A percentile compares a stretch with the other conserved stretches of the same genome.
Evolutionary conservation across 2,888 invertebrate genomes (phyloP).

Genomic region (Amphiduros pacificus): DNA sequence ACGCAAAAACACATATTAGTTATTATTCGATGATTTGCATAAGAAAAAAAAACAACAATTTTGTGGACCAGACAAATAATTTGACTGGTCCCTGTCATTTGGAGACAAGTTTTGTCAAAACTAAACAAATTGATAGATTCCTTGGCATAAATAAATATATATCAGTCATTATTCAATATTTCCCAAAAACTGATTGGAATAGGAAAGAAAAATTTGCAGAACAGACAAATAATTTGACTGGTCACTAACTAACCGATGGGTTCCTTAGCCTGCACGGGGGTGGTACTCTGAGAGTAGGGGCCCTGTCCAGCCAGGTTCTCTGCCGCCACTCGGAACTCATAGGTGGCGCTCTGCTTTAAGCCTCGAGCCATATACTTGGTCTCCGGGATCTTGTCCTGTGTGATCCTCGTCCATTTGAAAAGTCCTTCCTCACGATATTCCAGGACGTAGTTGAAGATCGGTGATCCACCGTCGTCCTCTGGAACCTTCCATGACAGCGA

Average conservation of each 20-base stretch:
- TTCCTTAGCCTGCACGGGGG: constrained; percentile 41
- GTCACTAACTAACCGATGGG: constrained; percentile 41
- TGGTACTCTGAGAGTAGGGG: constrained; percentile 24
- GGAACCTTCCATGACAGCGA: constrained; percentile 59
- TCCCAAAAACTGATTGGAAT: too few relatives aligned
- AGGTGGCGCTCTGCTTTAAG: constrained; percentile 44
- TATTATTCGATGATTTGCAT: too few relatives aligned
- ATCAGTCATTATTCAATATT: too few relatives aligned
- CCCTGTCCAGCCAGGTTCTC: constrained; percentile 54
- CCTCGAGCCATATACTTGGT: constrained; percentile 43
- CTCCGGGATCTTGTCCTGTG: constrained; percentile 6
- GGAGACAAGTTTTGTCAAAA: too few relatives aligned
- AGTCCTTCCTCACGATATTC: constrained; percentile 56
- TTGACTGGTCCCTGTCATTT: too few relatives aligned
- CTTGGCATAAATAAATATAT: too few relatives aligned
- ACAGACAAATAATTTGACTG: too few relatives aligned
- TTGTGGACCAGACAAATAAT: too few relatives aligned
- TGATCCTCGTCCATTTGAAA: constrained; percentile 68
- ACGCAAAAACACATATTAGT: too few relatives aligned
- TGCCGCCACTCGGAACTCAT: constrained; percentile 52
- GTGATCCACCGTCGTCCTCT: constrained; percentile 55
- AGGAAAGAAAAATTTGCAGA: too few relatives aligned
- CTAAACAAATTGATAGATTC: too few relatives aligned
- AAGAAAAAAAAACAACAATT: too few relatives aligned
- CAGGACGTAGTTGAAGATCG: constrained; percentile 48